Evolutionary conservation across 2,113 vertebrate genomes (phyloP), one percentile per base, ranked within the genome.

Genomic region (Etia nguti): DNA sequence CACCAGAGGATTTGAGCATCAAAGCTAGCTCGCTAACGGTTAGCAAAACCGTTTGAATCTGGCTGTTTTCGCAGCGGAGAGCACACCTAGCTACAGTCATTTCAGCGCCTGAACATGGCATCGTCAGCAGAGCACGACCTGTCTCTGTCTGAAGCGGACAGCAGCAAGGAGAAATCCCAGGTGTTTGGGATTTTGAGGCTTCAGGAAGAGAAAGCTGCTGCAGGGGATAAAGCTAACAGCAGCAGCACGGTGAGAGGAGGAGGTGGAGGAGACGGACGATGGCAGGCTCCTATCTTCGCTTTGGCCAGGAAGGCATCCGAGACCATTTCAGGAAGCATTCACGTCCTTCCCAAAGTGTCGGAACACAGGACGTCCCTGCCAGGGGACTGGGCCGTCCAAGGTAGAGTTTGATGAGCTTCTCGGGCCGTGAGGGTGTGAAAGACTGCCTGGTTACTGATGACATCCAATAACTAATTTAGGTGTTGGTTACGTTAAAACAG

Each of bases 261-360:
- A 4, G 94, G 88, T 4, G 94, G 84, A 4, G 95, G 88, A 80
- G 96, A 97, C 80, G 96, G 96, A 29, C 94, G 96, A 90, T 97
- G 97, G 97, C 97, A 97, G 92, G 96, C 96, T 92, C 97, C 97
- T 43, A 97, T 97, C 83, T 97, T 97, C 86, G 97, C 97, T 10
- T 87, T 97, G 84, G 97, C 96, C 80, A 95, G 97, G 88, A 97
- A 97, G 95, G 96, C 96, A 36, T 97, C 96, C 24, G 97, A 97
- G 90, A 97, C 97, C 68, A 92, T 97, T 88, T 96, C 96, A 73
- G 96, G 97, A 86, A 96, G 96, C 93, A 97, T 97, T 92, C 96
- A 97, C 18, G 96, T 96, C 81, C 95, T 97, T 56, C 96, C 96
- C 79, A 97, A 96, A 94, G 96, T 96, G 88, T 93, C 95, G 54